Evolutionary conservation across 2,797 vertebrate genomes (phyloP), one percentile per base, ranked within the genome.

Genomic region (Ptychobarbus kaznakovi): DNA sequence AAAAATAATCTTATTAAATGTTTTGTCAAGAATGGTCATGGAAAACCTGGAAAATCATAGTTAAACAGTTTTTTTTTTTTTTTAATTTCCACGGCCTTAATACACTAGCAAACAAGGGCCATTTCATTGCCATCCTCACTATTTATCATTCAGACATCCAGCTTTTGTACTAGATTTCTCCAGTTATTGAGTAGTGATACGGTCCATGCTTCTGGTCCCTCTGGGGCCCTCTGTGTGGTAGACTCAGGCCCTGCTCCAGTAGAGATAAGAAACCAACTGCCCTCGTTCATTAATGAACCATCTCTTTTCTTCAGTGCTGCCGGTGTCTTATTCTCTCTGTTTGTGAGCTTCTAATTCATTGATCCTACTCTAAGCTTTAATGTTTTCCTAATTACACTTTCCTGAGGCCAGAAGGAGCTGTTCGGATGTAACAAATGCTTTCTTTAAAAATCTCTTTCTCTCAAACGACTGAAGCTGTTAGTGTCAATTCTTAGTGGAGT

Each of bases 261-360:
- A 86, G 81, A 90, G 89, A 90, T 90, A 89, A 91, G 88, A 56
- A 66, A 32, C 28, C 40, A 61, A 68, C 44, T 25, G n/a, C 18
- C 66, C 70, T 81, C 61, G 35, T 81, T 84, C 72, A 86, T 88
- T 88, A 90, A 88, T 78, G 51, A 56, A 83, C 70, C 22, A 79
- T 84, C 78, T 86, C 84, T 38, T 69, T 86, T 63, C 70, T 85
- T 79, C 58, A 76, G 46, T 76, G 49, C 61, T 76, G 42, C 42
- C 76, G 42, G 63, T 53, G 49, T 63, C 69, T 76, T 76, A 58
- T 75, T 46, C 42, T 46, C 18, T 51, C 38, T 56, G 38, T 89
- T 74, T 74, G 25, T 46, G 15, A 42, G 38, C 35, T 44, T 51
- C 56, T 38, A 82, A 77, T 80, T 73, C 46, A 80, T 83, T 72